Base-by-base conservation (phyloP, 2,888 invertebrate genomes). In the Dryobota labecula region DNA sequence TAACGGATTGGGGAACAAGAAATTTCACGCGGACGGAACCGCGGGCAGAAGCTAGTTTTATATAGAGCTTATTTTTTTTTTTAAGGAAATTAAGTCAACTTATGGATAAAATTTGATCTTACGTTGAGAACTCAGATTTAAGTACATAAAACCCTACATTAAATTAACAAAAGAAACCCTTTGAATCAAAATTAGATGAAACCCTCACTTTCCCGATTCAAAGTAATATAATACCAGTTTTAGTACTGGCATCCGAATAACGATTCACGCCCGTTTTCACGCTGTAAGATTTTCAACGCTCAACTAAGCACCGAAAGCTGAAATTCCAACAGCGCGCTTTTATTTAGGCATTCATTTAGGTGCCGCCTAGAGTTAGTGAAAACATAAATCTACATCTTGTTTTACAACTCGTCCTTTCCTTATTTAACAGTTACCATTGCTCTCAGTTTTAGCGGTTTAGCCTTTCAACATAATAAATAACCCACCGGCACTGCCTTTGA, bases 381-480 rank as follows among this genome's bases (percentile, higher is more conserved):
- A 60, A 43, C 13, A 8, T 30, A 45, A 45, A 30, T 51, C 24
- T 33, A 54, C 24, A 41, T 58, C 69, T 57, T 64, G 60, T 70
- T 80, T 64, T 53, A 70, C 41, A 64, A 56, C 45, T 51, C 13
- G 41, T 47, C 76, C 54, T 38, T 51, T 43, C 43, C 53, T 64
- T 54, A 61, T 70, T 62, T 65, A 65, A 70, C 27, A n/a, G 76
- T 54, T 27, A n/a, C n/a, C 36, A 65, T 47, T 20, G 24, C 64
- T 70, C 41, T 81, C 33, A 60, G 33, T 57, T 73, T 56, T 56
- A 76, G 75, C 70, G 73, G 78, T 69, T 74, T 51, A 62, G 43
- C 63, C 53, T 53, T 72, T 72, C 56, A 70, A 74, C 67, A 41
- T 67, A 53, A 69, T 80, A 83, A 67, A 67, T 70, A 63, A 53